Evolutionary conservation across 64 coral and sea anemone genomes (phyloP).

Genomic region (Hydrozoanthus tunicans): DNA sequence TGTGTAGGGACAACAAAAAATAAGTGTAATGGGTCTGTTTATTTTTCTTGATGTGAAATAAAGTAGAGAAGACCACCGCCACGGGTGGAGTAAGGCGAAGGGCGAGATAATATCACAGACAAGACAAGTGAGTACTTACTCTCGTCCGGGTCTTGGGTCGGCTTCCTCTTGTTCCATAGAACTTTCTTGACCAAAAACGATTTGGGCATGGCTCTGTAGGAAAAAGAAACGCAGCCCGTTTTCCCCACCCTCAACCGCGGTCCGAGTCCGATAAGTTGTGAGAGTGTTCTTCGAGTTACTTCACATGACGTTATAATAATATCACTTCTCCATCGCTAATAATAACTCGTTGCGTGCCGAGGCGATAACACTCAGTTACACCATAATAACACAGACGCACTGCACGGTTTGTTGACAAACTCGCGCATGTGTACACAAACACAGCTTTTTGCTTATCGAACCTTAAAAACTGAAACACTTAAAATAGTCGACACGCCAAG

Average conservation of each 20-base stretch:
- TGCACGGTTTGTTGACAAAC: slow-evolving; percentile 1
- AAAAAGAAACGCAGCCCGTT: not conserved
- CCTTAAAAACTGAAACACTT: not conserved
- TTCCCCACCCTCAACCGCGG: not conserved
- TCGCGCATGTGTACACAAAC: slow-evolving; percentile 53
- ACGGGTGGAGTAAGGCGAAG: slow-evolving; percentile 36
- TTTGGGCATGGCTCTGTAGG: slow-evolving; percentile 41
- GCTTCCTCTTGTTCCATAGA: slow-evolving; percentile 49
- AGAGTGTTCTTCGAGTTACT: not conserved
- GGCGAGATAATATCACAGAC: not conserved
- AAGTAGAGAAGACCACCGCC: too few relatives aligned
- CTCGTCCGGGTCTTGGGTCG: not conserved
- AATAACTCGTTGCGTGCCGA: slow-evolving; percentile 56
- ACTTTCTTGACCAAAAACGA: slow-evolving; percentile 64
- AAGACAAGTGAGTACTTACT: slow-evolving; percentile 32
- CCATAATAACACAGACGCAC: slow-evolving; percentile 49
- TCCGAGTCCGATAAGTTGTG: slow-evolving; percentile 21
- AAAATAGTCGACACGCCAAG: not conserved
- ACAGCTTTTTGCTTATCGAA: slow-evolving; percentile 28
- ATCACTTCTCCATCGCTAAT: slow-evolving; percentile 37
- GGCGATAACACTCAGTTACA: slow-evolving; percentile 60
- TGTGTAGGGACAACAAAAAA: not conserved
- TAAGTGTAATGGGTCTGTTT: too few relatives aligned
- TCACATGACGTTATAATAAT: slow-evolving; percentile 59
- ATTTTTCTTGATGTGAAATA: too few relatives aligned